These are phyloP conservation scores for Orchesella cincta DNA, from an alignment of 1,140 invertebrate species.

Conservation along the genomic window DNA sequence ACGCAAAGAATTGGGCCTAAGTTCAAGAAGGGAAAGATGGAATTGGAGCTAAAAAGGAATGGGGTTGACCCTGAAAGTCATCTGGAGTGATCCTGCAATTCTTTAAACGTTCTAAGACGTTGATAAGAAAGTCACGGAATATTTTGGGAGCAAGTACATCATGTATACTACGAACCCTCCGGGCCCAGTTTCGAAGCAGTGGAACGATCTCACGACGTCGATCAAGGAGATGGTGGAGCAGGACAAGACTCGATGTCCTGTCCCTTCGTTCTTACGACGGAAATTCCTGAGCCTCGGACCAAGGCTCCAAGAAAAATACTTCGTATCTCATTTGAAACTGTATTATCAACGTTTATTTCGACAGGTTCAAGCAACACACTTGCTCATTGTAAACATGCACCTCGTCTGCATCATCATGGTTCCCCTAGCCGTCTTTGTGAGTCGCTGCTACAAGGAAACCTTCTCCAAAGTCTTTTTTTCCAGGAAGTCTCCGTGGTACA, in stretches of 20 bases:
- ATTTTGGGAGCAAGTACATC: background rate
- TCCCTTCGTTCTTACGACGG: background rate
- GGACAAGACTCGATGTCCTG: background rate
- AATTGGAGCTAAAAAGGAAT: no score
- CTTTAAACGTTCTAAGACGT: background rate
- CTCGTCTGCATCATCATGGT: constrained; percentile 27
- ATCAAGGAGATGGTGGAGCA: background rate
- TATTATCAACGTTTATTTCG: no score
- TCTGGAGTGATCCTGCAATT: no score
- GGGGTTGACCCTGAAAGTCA: background rate
- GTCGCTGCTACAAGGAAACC: constrained; percentile 35
- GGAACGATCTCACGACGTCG: background rate
- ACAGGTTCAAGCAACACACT: background rate
- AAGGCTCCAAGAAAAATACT: no score
- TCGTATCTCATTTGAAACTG: no score
- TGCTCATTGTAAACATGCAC: constrained; percentile 22
- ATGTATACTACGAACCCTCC: no score
- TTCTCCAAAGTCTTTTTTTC: constrained; percentile 30
- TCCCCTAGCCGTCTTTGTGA: constrained; percentile 25
- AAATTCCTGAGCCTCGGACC: background rate
- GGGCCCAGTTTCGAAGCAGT: background rate
- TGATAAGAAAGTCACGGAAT: background rate
- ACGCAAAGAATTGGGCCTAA: no score
- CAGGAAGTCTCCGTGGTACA: constrained; percentile 34
- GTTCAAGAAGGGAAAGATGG: no score